These are phyloP conservation scores for Zoanthus solanderi DNA, from an alignment of 92 coral and sea anemone species.

Conservation along the genomic window DNA sequence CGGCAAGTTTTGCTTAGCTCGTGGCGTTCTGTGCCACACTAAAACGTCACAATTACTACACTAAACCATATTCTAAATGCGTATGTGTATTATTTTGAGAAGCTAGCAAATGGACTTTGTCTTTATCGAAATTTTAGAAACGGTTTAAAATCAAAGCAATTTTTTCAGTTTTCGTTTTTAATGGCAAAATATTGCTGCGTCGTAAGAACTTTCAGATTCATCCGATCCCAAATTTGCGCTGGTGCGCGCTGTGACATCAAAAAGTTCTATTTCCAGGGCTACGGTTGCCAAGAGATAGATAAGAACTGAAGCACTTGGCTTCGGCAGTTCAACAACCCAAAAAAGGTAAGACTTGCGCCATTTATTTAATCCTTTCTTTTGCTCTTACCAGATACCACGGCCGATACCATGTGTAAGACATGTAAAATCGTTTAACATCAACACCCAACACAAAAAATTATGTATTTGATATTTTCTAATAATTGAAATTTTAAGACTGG, in stretches of 20 bases:
- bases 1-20: not conserved
- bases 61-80: not conserved
- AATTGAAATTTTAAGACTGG: too few relatives aligned
- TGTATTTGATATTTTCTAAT: too few relatives aligned
- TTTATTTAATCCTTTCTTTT: not conserved
- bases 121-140: too few relatives aligned
- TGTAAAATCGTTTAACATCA: too few relatives aligned
- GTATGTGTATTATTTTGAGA: not conserved
- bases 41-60: conserved; percentile 18
- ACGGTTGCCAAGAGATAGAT: not conserved
- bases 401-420: too few relatives aligned
- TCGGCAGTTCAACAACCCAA: not conserved
- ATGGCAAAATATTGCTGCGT: too few relatives aligned
- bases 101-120: not conserved
- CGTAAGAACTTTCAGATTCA: not conserved
- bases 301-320: not conserved
- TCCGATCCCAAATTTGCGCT: not conserved
- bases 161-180: too few relatives aligned
- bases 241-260: not conserved
- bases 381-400: not conserved
- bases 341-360: not conserved
- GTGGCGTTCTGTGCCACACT: not conserved
- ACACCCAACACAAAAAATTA: too few relatives aligned
- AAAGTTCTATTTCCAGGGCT: not conserved
- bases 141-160: too few relatives aligned